Conservation (phyloP, 2,888 invertebrate genomes). For the Melanophora roralis region DNA sequence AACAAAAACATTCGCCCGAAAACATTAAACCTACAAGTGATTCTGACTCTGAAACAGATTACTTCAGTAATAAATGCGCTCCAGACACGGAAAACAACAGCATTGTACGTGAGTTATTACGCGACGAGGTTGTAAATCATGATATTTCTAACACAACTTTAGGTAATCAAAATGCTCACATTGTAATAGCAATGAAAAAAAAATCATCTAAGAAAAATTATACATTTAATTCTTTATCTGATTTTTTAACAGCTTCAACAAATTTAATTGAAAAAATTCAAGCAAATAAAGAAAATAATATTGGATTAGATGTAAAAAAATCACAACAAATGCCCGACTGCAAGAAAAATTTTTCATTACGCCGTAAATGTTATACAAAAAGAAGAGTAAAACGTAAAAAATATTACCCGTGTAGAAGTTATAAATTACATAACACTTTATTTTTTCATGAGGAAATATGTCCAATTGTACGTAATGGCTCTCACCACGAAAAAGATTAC, state of each 20-base stretch:
- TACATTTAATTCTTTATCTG: conserved; percentile 66
- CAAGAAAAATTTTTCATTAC: background rate
- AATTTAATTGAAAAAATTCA: background rate
- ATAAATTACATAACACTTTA: conserved; percentile 67
- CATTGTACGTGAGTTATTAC: conserved; percentile 44
- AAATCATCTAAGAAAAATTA: conserved; percentile 72
- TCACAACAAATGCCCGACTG: background rate
- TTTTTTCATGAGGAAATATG: conserved; percentile 70
- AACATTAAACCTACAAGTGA: background rate
- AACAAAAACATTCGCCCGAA: background rate
- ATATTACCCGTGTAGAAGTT: background rate
- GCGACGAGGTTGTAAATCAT: conserved; percentile 70
- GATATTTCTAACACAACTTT: conserved; percentile 67
- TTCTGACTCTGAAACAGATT: background rate
- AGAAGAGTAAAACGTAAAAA: background rate
- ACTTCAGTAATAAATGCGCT: background rate
- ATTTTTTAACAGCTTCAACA: conserved; percentile 60
- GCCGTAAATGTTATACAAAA: background rate
- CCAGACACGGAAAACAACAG: background rate
- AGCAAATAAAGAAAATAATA: background rate
- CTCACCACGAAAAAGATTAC: conserved; percentile 26
- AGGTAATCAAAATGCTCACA: conserved; percentile 70
- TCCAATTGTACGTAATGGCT: conserved; percentile 45
- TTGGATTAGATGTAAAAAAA: too few species aligned
- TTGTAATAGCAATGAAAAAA: conserved; percentile 74